phyloP scores from a whole-genome alignment of 2,113 vertebrate species.

The Steatornis caripensis region DNA sequence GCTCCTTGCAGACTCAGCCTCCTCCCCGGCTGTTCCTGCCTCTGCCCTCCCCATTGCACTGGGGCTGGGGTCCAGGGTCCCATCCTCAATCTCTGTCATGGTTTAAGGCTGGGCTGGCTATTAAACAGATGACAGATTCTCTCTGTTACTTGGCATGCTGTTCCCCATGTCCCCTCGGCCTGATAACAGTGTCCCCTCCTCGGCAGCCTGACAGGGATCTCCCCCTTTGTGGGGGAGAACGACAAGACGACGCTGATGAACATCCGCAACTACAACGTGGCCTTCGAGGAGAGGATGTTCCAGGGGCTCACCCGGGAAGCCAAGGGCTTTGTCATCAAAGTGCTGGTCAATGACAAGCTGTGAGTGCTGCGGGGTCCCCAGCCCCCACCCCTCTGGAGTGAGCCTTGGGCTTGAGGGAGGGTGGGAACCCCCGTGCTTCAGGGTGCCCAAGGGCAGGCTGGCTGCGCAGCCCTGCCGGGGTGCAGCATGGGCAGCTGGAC shows the following conservation, averaged over 20 bases:
- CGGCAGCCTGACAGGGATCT: constrained; percentile 89
- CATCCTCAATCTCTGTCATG: neutral
- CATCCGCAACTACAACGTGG: constrained; percentile 94
- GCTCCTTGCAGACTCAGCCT: neutral
- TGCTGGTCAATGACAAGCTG: constrained; percentile 91
- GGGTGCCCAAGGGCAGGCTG: neutral
- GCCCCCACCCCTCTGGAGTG: neutral
- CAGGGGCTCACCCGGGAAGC: constrained; percentile 89
- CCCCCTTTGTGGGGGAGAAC: constrained; percentile 93
- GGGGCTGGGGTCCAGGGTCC: neutral
- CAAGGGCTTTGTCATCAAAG: constrained; percentile 95
- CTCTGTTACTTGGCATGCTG: neutral
- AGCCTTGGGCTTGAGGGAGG: neutral
- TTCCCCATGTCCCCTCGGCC: neutral
- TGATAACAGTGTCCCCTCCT: neutral
- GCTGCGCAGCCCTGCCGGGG: neutral
- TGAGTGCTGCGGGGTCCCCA: constrained; percentile 67
- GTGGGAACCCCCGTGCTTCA: fast-evolving
- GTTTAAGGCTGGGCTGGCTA: too few relatives aligned
- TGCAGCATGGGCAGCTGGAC: neutral
- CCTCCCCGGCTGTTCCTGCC: neutral
- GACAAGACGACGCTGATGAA: constrained; percentile 91
- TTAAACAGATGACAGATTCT: too few relatives aligned
- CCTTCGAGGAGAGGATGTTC: constrained; percentile 94
- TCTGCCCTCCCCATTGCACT: neutral